Evolutionary conservation across 1,140 invertebrate genomes (phyloP).

Genomic region (Tetraneura akinire): DNA sequence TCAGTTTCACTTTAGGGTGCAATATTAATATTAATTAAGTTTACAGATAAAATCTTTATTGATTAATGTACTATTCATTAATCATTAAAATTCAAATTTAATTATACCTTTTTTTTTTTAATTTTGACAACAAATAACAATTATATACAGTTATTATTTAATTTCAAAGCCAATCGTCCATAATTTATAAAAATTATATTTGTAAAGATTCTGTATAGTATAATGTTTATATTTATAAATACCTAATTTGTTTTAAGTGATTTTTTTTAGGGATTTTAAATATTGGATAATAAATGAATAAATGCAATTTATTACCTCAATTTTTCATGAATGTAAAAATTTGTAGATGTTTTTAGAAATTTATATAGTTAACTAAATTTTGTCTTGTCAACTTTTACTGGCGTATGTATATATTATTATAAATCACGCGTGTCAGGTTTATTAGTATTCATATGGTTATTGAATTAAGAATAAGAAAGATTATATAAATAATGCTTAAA

Average conservation of each 20-base stretch:
- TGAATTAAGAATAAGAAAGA: constrained; percentile 28
- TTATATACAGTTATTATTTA: background rate
- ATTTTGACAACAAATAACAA: constrained; percentile 1
- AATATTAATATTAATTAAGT: constrained; percentile 28
- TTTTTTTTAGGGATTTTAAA: constrained; percentile 31
- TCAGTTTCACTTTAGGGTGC: constrained; percentile 36
- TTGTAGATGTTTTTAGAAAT: constrained; percentile 43
- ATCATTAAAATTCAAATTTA: background rate
- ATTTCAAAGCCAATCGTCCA: constrained; percentile 27
- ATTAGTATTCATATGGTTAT: constrained; percentile 40
- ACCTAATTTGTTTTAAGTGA: constrained; percentile 47
- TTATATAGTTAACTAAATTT: constrained; percentile 37
- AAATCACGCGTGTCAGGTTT: constrained; percentile 47
- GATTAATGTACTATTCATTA: background rate
- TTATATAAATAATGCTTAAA: constrained; percentile 40
- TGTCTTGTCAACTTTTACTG: constrained; percentile 44
- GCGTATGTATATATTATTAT: constrained; percentile 44
- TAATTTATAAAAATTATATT: constrained; percentile 11
- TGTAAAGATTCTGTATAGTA: constrained; percentile 42
- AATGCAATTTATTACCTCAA: constrained; percentile 48
- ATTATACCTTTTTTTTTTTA: background rate
- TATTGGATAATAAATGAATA: constrained; percentile 22
- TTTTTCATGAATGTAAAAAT: constrained; percentile 38
- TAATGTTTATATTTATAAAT: constrained; percentile 50
- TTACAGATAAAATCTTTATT: background rate